phyloP scores from a whole-genome alignment of 2,797 vertebrate species.

The Darevskia mixta region DNA sequence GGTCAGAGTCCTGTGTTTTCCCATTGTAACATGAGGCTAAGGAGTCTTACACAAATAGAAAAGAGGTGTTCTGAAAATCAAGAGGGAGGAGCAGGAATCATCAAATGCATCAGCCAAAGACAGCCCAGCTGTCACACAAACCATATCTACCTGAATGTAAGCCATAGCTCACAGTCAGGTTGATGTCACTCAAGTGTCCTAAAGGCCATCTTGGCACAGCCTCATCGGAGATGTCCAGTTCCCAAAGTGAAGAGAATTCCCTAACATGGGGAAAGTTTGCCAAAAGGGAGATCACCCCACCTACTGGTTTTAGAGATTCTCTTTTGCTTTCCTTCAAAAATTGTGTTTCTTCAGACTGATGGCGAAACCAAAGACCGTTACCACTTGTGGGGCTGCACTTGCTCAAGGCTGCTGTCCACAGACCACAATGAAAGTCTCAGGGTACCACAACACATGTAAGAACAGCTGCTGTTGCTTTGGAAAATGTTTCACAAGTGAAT shows the following conservation, averaged over 20 bases:
- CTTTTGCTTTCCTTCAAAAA: background rate
- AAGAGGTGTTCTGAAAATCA: background rate
- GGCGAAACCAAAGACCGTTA: background rate
- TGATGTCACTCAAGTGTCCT: background rate
- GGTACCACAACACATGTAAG: background rate
- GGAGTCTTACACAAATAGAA: background rate
- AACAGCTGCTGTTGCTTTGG: background rate
- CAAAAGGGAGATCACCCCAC: background rate
- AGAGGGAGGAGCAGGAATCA: background rate
- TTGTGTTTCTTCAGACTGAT: background rate
- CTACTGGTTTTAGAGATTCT: background rate
- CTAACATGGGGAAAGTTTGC: background rate
- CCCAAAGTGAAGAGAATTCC: background rate
- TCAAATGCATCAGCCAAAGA: background rate
- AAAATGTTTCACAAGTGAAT: background rate
- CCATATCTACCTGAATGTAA: background rate
- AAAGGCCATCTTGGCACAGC: background rate
- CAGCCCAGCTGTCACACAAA: background rate
- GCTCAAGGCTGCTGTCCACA: background rate
- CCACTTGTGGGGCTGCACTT: background rate
- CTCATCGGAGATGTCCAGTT: background rate
- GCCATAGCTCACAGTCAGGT: no score
- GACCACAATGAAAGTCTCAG: background rate
- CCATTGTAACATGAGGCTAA: background rate
- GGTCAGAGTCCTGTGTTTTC: background rate